A percentile compares a stretch with the other conserved stretches of the same genome.
Evolutionary conservation across 2,113 vertebrate species (phyloP).

Genomic region (Marmota monax): DNA sequence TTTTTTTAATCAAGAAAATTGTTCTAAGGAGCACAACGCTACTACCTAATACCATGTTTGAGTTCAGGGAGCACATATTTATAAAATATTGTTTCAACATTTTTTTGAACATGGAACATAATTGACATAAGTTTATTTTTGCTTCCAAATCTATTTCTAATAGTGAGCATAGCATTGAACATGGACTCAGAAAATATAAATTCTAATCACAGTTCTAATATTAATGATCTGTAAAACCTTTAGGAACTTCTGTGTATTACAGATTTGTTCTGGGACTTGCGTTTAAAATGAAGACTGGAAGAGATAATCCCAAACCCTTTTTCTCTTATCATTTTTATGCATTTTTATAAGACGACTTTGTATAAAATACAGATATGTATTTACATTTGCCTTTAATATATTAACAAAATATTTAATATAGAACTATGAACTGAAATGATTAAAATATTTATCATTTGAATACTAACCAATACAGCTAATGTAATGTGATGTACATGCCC

Average conservation of each 20-base stretch:
- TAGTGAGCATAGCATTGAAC: neutral
- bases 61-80: neutral
- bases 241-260: conserved; percentile 5
- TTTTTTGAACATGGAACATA: neutral
- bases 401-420: neutral
- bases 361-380: neutral
- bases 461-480: neutral
- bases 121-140: conserved; percentile 31
- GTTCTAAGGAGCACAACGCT: neutral
- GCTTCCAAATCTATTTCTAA: neutral
- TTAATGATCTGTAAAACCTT: conserved; percentile 24
- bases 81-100: neutral
- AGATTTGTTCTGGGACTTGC: neutral
- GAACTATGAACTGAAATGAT: neutral
- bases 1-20: neutral
- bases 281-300: neutral
- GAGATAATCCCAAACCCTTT: neutral
- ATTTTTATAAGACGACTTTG: conserved; percentile 14
- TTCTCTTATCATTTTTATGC: conserved; percentile 22
- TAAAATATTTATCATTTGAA: conserved; percentile 53
- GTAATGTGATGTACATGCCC: conserved; percentile 45
- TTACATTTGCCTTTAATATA: conserved; percentile 31
- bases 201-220: neutral
- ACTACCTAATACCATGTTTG: neutral
- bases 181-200: neutral